phyloP scores from a whole-genome alignment of 2,888 invertebrate genomes.

The Pemphredon lugubris region DNA sequence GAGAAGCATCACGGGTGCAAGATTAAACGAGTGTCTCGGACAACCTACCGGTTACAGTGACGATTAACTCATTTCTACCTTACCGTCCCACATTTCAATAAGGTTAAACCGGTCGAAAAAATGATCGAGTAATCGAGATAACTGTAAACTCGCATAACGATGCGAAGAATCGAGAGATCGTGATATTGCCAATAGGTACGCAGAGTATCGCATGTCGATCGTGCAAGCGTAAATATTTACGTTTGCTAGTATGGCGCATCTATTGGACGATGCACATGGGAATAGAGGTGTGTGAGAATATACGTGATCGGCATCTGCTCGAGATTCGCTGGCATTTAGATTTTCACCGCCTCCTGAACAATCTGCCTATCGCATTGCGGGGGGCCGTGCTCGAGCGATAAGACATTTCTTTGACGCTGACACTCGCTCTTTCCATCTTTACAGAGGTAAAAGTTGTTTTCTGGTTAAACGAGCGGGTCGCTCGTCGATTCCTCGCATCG shows the following conservation, averaged over 20 bases:
- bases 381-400: slow-evolving; percentile 17
- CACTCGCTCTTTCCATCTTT: slow-evolving; percentile 15
- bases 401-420: slow-evolving; percentile 10
- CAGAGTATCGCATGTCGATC: no score
- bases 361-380: slow-evolving; percentile 25
- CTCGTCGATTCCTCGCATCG: not conserved
- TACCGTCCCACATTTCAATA: not conserved
- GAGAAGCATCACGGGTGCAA: not conserved
- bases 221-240: slow-evolving; percentile 5
- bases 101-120: no score
- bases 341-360: slow-evolving; percentile 40
- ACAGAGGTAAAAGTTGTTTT: not conserved
- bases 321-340: slow-evolving; percentile 22
- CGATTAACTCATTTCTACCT: not conserved
- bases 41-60: no score
- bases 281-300: slow-evolving; percentile 7
- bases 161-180: slow-evolving; percentile 2
- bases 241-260: not conserved
- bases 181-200: no score
- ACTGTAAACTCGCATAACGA: slow-evolving; percentile 24
- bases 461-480: not conserved
- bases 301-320: slow-evolving; percentile 31
- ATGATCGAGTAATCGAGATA: no score
- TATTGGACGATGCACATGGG: not conserved
- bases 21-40: not conserved